Evolutionary conservation across 2,888 invertebrate species (phyloP), one percentile per base, ranked within the genome.

Genomic region (Pammene fasciana): DNA sequence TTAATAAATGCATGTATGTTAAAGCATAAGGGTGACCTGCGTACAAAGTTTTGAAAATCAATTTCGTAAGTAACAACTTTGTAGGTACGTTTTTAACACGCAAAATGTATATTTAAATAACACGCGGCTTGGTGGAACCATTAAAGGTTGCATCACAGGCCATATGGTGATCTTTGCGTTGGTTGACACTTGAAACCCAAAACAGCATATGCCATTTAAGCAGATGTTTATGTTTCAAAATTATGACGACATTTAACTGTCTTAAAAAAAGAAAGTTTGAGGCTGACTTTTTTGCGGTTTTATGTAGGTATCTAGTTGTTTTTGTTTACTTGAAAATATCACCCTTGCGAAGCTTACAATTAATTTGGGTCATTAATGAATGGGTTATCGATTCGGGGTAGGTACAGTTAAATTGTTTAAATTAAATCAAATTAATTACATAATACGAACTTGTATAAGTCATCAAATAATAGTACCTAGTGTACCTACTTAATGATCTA

Each of bases 121-220:
- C 75, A 75, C 71, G 72, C 73, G 74, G 74, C 64, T 79, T 80
- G 83, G 67, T 62, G 68, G 72, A 75, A 75, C 78, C 78, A 75
- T 80, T 77, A 78, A 72, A 70, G 72, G 36, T 82, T 78, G 76
- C 83, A 78, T 81, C 82, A 79, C 71, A 70, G 73, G 75, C 80
- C 80, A 80, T 77, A 82, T 81, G 82, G 79, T 72, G 71, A 67
- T 72, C 48, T 61, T 50, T 74, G 77, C 60, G 76, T 75, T 68
- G 56, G 56, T 57, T 64, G 57, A 52, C 64, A 52, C 59, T 60
- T 66, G 34, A 59, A 10, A 50, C 43, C 54, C 46, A 61, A 57
- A 50, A 34, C 16, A 48, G 50, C 62, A 41, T 61, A 38, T 11
- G 16, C 43, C 36, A 43, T 41, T 56, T 48, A 66, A 48, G 57